These are phyloP conservation scores for Dascillus cervinus DNA, from an alignment of 2,888 invertebrate species.

Conservation along the genomic window DNA sequence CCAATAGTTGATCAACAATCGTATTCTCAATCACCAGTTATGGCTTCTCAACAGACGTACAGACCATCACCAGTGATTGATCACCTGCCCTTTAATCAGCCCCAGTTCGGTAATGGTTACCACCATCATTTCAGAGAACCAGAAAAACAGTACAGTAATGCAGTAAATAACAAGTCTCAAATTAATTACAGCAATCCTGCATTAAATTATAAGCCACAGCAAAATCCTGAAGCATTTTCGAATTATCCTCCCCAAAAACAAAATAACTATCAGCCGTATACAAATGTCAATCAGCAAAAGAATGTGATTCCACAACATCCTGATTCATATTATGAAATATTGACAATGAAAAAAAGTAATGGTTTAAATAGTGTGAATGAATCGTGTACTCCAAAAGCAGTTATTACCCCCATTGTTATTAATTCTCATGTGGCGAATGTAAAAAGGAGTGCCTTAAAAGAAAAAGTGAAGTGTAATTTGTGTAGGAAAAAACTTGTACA, in stretches of 20 bases:
- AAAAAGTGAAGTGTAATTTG: constrained; percentile 70
- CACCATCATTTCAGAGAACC: constrained; percentile 9
- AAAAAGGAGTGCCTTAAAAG: constrained; percentile 34
- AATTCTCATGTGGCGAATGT: constrained; percentile 29
- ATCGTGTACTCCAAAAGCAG: constrained; percentile 31
- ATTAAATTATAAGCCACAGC: too few relatives aligned
- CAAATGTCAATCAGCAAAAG: constrained; percentile 53
- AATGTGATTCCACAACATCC: too few relatives aligned
- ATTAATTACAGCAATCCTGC: too few relatives aligned
- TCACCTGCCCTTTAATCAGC: too few relatives aligned
- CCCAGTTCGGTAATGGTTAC: too few relatives aligned
- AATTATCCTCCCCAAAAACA: constrained; percentile 35
- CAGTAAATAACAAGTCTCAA: too few relatives aligned
- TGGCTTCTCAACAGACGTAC: constrained; percentile 7
- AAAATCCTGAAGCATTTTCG: constrained; percentile 30
- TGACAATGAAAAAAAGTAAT: too few relatives aligned
- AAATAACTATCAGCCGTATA: constrained; percentile 47
- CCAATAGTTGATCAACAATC: too few relatives aligned
- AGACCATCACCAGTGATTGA: too few relatives aligned
- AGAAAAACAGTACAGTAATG: not conserved
- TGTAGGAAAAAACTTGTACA: constrained; percentile 79
- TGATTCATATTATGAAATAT: too few relatives aligned
- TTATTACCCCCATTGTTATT: constrained; percentile 38
- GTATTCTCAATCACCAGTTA: constrained; percentile 15
- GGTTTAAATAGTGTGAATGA: constrained; percentile 57